These are phyloP conservation scores for Amaurobius ferox DNA, from an alignment of 2,888 invertebrate genomes.

Conservation along the genomic window DNA sequence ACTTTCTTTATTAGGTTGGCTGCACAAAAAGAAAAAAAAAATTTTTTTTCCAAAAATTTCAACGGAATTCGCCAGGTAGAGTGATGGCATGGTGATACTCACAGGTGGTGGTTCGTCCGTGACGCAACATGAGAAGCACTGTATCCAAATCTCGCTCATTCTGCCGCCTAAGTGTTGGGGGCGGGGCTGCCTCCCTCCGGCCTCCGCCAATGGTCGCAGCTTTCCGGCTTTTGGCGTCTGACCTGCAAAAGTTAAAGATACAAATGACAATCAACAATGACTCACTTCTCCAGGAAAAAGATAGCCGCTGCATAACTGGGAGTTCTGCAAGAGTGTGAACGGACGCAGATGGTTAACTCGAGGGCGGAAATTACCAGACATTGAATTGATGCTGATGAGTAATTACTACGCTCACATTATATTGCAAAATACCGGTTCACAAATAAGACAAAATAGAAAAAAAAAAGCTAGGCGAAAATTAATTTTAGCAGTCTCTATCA, in stretches of 20 bases:
- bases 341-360: constrained; percentile 3
- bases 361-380: constrained; percentile 10
- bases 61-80: too few relatives aligned
- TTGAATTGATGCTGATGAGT: constrained; percentile 1
- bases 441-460: too few relatives aligned
- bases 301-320: neutral
- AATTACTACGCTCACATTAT: neutral
- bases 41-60: too few relatives aligned
- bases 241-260: neutral
- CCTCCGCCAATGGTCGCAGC: constrained; percentile 55
- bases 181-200: constrained; percentile 42
- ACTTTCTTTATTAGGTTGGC: too few relatives aligned
- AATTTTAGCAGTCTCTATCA: neutral
- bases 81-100: constrained; percentile 52
- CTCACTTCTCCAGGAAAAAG: neutral
- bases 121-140: constrained; percentile 94
- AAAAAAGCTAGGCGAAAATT: neutral
- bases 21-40: too few relatives aligned
- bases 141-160: constrained; percentile 87
- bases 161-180: constrained; percentile 41
- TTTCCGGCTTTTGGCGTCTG: constrained; percentile 19
- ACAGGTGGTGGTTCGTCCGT: constrained; percentile 84
- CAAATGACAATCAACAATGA: constrained; percentile 8
- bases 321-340: too few relatives aligned
- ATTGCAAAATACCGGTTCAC: neutral